Base-by-base conservation (phyloP, 2,113 vertebrate species). In the Erythrocercus mccallii region DNA sequence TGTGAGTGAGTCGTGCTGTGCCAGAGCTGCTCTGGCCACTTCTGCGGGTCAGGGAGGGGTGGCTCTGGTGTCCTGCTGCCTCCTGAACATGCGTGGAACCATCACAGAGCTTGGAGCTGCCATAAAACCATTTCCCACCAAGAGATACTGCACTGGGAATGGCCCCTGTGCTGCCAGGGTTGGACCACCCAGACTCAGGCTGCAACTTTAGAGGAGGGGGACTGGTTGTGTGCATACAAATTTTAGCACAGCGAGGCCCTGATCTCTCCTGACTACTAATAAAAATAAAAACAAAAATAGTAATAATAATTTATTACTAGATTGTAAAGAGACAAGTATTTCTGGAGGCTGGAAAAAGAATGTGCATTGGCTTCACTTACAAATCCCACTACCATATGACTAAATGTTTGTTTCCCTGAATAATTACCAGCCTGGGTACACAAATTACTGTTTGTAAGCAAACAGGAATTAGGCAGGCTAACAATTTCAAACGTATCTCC, bases 181-280 rank as follows among this genome's bases (percentile, higher is more conserved):
- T 60, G 76, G 96, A 96, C 95, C 96, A 97, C 94, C 86, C 96
- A 86, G 76, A 76, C 10, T 68, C 72, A 84, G 51, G 56, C n/a
- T 38, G 54, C 58, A 84, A 0, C 31, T 83, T 78, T 48, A 91
- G 65, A 84, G 69, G 25, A 77, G 27, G 13, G 44, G n/a, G n/a
- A 47, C n/a, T 25, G 23, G 6, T 22, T 53, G 25, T 19, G 20
- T 20, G 33, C n/a, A 18, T 42, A 71, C 35, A 70, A 25, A 18
- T 56, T 69, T 65, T 69, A 79, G 62, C 45, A 77, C 35, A 73
- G 21, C 15, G 61, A 88, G 72, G 76, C 68, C 79, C 60, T 81
- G 65, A 88, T 93, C 76, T 78, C 92, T 90, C 85, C 72, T 81
- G 64, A 50, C 56, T 96, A 70, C 85, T 78, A 91, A 80, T 77